These are phyloP conservation scores for Cladopsammia gracilis DNA, from an alignment of 64 coral and sea anemone species.

Conservation along the genomic window DNA sequence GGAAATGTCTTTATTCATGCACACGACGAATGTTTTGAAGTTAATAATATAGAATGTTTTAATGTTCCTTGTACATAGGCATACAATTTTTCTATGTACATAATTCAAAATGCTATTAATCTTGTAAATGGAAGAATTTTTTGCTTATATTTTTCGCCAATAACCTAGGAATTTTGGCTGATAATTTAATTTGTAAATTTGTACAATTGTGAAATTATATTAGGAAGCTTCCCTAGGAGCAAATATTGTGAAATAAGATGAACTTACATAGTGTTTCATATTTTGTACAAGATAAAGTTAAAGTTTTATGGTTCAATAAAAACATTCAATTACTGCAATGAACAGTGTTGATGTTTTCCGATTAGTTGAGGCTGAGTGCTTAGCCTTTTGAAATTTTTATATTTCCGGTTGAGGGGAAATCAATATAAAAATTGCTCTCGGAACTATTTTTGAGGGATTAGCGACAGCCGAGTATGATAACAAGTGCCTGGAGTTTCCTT, in stretches of 20 bases:
- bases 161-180: neutral
- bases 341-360: neutral
- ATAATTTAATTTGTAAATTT: slow-evolving; percentile 62
- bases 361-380: neutral
- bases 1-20: slow-evolving; percentile 20
- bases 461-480: too few relatives aligned
- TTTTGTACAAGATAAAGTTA: slow-evolving; percentile 38
- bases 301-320: slow-evolving; percentile 27
- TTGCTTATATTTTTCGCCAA: slow-evolving; percentile 10
- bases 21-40: slow-evolving; percentile 50
- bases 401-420: neutral
- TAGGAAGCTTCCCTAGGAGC: slow-evolving; percentile 24
- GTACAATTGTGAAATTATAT: slow-evolving; percentile 49
- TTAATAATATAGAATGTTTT: slow-evolving; percentile 50
- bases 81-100: slow-evolving; percentile 62
- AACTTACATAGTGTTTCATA: slow-evolving; percentile 10
- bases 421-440: too few relatives aligned
- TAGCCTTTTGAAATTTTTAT: neutral
- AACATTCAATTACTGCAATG: neutral
- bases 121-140: slow-evolving; percentile 36
- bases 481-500: too few relatives aligned
- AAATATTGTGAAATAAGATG: slow-evolving; percentile 28
- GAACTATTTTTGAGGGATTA: too few relatives aligned
- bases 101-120: neutral
- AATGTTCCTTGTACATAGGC: slow-evolving; percentile 75